These are phyloP conservation scores for Mongoloraphidia duomilia DNA, from an alignment of 2,888 invertebrate genomes.

Conservation along the genomic window DNA sequence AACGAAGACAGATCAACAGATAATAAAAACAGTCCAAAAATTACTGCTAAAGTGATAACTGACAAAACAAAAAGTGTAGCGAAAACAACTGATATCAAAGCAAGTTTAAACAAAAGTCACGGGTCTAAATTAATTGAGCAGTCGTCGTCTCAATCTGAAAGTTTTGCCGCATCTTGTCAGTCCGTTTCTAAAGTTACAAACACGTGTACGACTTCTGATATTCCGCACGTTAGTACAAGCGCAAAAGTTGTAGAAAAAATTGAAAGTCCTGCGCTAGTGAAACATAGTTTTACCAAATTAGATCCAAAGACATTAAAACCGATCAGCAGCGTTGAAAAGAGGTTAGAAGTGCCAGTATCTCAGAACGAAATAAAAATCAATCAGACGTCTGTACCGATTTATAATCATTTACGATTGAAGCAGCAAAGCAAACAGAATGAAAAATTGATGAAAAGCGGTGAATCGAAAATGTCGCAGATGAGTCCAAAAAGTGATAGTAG, in stretches of 20 bases:
- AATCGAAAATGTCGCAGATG: neutral
- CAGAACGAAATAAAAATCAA: constrained; percentile 26
- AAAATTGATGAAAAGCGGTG: neutral
- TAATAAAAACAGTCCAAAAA: neutral
- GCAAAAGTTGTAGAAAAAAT: neutral
- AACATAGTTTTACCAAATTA: constrained; percentile 34
- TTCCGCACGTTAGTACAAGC: neutral
- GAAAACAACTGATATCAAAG: neutral
- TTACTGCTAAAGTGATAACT: neutral
- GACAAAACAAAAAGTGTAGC: constrained; percentile 1
- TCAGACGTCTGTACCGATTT: constrained; percentile 30
- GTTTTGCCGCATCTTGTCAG: no score
- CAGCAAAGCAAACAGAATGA: constrained; percentile 10
- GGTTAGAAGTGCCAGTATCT: neutral
- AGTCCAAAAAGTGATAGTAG: neutral
- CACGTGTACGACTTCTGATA: neutral
- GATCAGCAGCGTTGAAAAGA: constrained; percentile 19
- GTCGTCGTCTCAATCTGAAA: no score
- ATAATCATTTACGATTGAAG: constrained; percentile 29
- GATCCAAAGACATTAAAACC: constrained; percentile 44
- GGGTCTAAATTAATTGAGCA: neutral
- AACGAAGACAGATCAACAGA: neutral
- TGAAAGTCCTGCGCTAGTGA: constrained; percentile 7
- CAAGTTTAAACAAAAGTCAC: neutral
- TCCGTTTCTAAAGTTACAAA: no score